phyloP scores from a whole-genome alignment of 2,113 vertebrate species.

The Forbesichthys agassizii region DNA sequence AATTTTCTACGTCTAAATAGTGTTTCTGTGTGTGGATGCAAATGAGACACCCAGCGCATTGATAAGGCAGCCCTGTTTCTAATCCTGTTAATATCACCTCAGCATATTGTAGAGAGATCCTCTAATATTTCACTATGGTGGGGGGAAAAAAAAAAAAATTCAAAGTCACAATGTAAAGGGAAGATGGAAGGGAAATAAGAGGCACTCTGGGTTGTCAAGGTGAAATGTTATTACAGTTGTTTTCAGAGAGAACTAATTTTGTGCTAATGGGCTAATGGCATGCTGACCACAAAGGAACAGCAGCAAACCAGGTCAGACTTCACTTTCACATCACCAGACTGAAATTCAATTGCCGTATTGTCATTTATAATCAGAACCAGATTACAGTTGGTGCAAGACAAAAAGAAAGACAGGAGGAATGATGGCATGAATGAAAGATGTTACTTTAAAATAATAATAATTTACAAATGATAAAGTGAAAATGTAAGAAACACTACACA shows the following conservation, averaged over 20 bases:
- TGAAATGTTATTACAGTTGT: constrained; percentile 10
- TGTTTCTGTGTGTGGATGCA: constrained; percentile 38
- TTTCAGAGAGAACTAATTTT: constrained; percentile 15
- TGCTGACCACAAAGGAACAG: constrained; percentile 8
- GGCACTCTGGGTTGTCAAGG: constrained; percentile 15
- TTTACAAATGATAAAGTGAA: too few relatives aligned
- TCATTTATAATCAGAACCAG: too few relatives aligned
- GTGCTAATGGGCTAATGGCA: not conserved
- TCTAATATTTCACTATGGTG: constrained; percentile 48
- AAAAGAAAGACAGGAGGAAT: too few relatives aligned
- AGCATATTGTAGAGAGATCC: constrained; percentile 36
- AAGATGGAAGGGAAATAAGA: constrained; percentile 4
- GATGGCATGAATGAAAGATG: too few relatives aligned
- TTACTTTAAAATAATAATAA: too few relatives aligned
- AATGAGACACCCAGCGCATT: constrained; percentile 30
- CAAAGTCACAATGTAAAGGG: constrained; percentile 9
- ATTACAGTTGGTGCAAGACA: too few relatives aligned
- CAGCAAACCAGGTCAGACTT: constrained; percentile 9
- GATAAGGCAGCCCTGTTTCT: constrained; percentile 48
- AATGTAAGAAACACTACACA: too few relatives aligned
- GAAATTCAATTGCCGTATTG: too few relatives aligned
- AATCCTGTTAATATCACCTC: constrained; percentile 53
- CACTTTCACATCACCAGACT: not conserved
- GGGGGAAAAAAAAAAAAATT: not conserved
- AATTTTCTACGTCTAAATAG: constrained; percentile 30